These are phyloP conservation scores for Porphyrio hochstetteri DNA, from an alignment of 2,113 vertebrate genomes.

Conservation along the genomic window DNA sequence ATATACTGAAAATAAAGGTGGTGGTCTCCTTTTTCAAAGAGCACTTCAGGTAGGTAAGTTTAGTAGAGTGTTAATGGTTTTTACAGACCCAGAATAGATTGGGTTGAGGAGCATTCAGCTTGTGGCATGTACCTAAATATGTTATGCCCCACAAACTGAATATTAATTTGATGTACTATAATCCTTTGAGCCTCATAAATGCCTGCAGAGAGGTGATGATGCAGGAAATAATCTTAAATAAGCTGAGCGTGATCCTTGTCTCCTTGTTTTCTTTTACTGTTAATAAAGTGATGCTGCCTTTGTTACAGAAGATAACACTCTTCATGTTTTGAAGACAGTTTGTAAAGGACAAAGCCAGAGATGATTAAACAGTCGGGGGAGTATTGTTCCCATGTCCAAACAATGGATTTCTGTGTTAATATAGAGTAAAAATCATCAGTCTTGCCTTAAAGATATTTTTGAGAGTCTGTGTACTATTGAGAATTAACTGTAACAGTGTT, in stretches of 20 bases:
- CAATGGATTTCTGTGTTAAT: neutral
- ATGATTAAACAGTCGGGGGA: neutral
- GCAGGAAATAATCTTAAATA: neutral
- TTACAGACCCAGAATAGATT: neutral
- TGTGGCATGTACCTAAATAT: neutral
- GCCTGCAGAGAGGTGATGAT: neutral
- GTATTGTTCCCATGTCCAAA: neutral
- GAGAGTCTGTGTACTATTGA: neutral
- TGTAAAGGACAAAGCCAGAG: neutral
- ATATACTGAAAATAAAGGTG: neutral
- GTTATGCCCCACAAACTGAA: neutral
- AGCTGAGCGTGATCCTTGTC: neutral
- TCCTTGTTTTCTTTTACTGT: neutral
- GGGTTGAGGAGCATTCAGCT: neutral
- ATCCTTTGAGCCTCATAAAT: neutral
- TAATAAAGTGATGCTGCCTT: neutral
- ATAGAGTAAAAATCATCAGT: neutral
- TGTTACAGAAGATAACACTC: neutral
- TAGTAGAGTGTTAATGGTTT: neutral
- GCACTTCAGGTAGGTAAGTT: neutral
- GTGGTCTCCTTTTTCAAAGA: neutral
- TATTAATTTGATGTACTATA: neutral
- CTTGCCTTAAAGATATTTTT: neutral
- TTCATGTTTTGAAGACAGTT: neutral
- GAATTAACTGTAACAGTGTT: neutral